Base-by-base conservation (phyloP, 2,797 vertebrate species). In the Gobio occitaniae region DNA sequence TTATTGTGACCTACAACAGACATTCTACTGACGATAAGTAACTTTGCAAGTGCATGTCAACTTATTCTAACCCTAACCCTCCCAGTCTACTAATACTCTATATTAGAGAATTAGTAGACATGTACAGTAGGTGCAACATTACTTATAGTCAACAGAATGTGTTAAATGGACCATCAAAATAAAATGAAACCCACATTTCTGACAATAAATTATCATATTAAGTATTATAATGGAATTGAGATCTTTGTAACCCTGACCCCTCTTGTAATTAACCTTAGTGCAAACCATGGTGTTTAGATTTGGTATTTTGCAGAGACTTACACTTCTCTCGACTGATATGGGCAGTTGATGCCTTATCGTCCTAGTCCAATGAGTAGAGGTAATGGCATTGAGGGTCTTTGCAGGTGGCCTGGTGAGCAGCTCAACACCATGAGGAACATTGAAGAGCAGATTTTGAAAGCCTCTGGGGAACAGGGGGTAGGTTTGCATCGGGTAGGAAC, bases 351-450 rank as follows among this genome's bases (percentile, higher is more conserved):
- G 70, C 12, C 65, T 56, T 71, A 75, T 75, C 0, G 15, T 21
- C 17, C 2, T 44, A 13, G 47, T 70, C 3, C 74, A 66, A 15
- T 52, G 68, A 41, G 69, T 78, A 79, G 72, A 47, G 70, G 78
- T 77, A 56, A 66, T 61, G 68, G 56, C 68, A 78, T 77, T 54
- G 38, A 74, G n/a, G 77, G 72, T 82, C 71, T 83, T 71, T 87
- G 86, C 85, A 90, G 86, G 81, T 89, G 88, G 85, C 56, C 80
- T 36, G 71, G 69, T 79, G 77, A 83, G 84, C 82, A 87, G 50
- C 81, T 15, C 63, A 74, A 32, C 76, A 71, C 56, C 52, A 47
- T 41, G 61, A 75, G 38, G 61, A 72, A 71, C 69, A 82, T 16
- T 29, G 70, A 84, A 84, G 44, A 59, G 68, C 38, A 80, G 86